Conservation (phyloP, 2,113 vertebrate genomes). For the Urocolius indicus region DNA sequence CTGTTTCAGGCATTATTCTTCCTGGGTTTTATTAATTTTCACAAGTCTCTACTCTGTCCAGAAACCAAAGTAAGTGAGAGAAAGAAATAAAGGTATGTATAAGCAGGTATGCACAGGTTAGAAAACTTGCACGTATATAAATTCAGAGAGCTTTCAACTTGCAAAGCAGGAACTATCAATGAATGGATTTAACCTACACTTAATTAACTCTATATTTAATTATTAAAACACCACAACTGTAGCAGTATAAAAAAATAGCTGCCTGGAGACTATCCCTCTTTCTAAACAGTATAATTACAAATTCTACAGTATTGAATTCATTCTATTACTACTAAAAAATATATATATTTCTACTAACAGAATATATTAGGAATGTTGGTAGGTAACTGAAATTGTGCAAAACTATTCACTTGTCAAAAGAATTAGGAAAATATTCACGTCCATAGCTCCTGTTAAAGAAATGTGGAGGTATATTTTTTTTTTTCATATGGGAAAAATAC, state of each 20-base stretch:
- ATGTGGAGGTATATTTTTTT: not conserved
- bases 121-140: not conserved
- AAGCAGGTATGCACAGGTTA: not conserved
- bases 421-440: not conserved
- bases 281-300: not conserved
- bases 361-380: not conserved
- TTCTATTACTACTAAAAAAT: not conserved
- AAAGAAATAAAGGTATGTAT: not conserved
- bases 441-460: not conserved
- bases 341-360: not conserved
- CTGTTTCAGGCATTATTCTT: not conserved
- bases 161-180: not conserved
- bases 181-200: not conserved
- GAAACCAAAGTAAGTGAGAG: not conserved
- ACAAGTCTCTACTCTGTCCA: not conserved
- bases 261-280: not conserved
- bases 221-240: not conserved
- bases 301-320: not conserved
- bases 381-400: not conserved
- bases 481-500: not conserved
- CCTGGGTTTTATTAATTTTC: not conserved
- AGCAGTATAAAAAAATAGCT: not conserved
- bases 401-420: not conserved
- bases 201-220: constrained; percentile 5
- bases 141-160: not conserved